These are phyloP conservation scores for Caenorhabditis doughertyi DNA, from an alignment of 2,888 invertebrate species.

Conservation along the genomic window DNA sequence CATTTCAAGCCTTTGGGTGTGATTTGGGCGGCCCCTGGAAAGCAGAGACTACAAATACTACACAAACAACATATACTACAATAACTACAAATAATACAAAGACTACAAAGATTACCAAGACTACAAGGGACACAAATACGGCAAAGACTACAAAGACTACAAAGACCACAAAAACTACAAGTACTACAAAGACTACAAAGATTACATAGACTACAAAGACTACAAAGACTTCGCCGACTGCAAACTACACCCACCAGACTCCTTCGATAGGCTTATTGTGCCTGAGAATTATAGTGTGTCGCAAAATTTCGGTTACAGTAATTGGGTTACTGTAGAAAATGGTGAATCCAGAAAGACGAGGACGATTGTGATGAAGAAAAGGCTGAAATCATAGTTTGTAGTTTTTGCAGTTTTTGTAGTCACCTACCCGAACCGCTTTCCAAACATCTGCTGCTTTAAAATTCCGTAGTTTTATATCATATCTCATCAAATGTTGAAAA, in stretches of 20 bases:
- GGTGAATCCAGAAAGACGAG: slow-evolving; percentile 19
- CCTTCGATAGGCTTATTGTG: background rate
- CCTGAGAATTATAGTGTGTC: slow-evolving; percentile 6
- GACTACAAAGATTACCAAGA: too few relatives aligned
- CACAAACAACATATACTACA: too few relatives aligned
- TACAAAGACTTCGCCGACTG: background rate
- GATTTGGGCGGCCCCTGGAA: background rate
- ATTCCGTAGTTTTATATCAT: background rate
- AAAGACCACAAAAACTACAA: background rate
- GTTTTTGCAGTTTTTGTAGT: too few relatives aligned
- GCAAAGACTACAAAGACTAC: too few relatives aligned
- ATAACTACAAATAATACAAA: too few relatives aligned
- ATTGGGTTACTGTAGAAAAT: background rate
- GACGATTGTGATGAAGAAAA: background rate
- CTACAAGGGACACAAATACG: too few relatives aligned
- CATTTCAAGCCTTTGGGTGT: slow-evolving; percentile 14
- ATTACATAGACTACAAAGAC: background rate
- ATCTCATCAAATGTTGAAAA: slow-evolving; percentile 12
- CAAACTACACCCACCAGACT: background rate
- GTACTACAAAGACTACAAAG: too few relatives aligned
- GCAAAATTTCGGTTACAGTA: background rate
- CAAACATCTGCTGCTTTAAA: slow-evolving; percentile 3
- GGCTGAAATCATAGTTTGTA: background rate
- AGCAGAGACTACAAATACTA: too few relatives aligned
- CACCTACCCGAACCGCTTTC: too few relatives aligned